Evolutionary conservation across 2,113 vertebrate species (phyloP), one percentile per base, ranked within the genome.

Genomic region (Tor tambroides): DNA sequence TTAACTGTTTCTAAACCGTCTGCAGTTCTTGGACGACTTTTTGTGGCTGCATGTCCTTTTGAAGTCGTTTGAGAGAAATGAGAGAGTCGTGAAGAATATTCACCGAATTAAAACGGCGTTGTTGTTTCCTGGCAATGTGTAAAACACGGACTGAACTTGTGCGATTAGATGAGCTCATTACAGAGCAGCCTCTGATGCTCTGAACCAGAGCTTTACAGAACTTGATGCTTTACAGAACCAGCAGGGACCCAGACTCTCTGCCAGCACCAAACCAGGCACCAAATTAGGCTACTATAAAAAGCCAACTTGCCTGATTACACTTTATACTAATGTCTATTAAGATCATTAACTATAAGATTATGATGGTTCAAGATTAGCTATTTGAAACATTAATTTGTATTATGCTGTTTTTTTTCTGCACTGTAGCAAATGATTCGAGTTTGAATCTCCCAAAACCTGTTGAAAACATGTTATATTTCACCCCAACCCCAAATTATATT

Each of bases 81-180:
- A 65, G 54, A 32, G 54, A 41, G n/a, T 81, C 59, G n/a, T 81
- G 35, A 4, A 0, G 59, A 80, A 26, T 80, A 80, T 61, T 76
- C 12, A 28, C 35, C 41, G 41, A 78, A 32, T 78, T 12, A 46
- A 46, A 65, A 19, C 21, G 38, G n/a, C 15, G 59, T 19, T 67
- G 80, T 67, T 82, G 59, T 82, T 82, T 17, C 2, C 26, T 46
- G 38, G 59, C 17, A 82, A 46, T 14, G 38, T 82, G 80, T 82
- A 82, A 82, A 82, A 82, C 80, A 67, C n/a, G 80, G 80, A 82
- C 59, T 46, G 59, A 21, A 46, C 32, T 8, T 11, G 12, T 59
- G 32, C 78, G 30, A 15, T 80, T 41, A 61, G 54, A 80, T 17
- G 23, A 75, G 41, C 23, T 41, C n/a, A n/a, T 81, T 35, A 32